Evolutionary conservation across 2,888 invertebrate genomes (phyloP), one percentile per base, ranked within the genome.

Genomic region (Netelia inedita): DNA sequence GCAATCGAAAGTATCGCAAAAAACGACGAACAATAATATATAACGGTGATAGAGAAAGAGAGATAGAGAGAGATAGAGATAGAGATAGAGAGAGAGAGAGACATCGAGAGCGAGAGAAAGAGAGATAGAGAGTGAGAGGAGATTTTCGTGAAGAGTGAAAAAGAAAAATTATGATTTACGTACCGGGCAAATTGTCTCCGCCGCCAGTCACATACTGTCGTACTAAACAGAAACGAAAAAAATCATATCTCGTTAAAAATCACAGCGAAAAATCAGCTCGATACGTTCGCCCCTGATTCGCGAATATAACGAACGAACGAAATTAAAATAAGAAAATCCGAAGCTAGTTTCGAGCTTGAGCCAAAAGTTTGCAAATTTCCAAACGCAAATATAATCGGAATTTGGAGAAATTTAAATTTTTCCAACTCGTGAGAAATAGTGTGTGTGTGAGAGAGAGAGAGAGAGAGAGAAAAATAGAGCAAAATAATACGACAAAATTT

Each of bases 131-230:
- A 79, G 50, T 78, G 83, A 82, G 53, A 76, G 76, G 61, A 78
- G 28, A 79, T 73, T 82, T 82, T 79, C 65, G 89, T 89, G 88
- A 89, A 90, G 89, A 91, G 90, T 90, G 89, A 83, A 92, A 93
- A 92, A 90, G 91, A 91, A 92, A 91, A 91, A 91, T 91, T 92
- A 90, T 93, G 93, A 93, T 91, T 94, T 94, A 94, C 94, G 94
- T 94, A 94, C 94, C 94, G 94, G 94, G 94, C 93, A 94, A 94
- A 94, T 94, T 94, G 94, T 94, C 94, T 94, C 94, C 94, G 93
- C 94, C 94, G 92, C 94, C 93, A 93, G 94, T 93, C 94, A 93
- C 93, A 94, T 93, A 94, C 91, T 93, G 94, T 94, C 94, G 94
- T 93, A 94, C 94, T 94, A 94, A 94, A 94, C 94, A 94, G 93